Evolutionary conservation across 2,888 invertebrate species (phyloP), one percentile per base, ranked within the genome.

Genomic region (Polyploca ridens): DNA sequence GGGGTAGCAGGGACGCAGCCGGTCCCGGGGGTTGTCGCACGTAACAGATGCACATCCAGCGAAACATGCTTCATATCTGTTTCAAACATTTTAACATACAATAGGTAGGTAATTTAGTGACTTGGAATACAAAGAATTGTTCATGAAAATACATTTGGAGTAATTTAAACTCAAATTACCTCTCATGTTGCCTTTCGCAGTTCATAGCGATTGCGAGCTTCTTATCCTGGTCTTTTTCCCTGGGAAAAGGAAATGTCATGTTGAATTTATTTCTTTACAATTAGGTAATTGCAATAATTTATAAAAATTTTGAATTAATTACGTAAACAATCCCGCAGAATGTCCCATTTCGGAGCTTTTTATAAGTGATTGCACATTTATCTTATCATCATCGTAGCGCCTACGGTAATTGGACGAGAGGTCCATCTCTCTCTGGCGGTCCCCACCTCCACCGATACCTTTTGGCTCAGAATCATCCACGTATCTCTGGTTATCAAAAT

Each of bases 1-100:
- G 1, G 94, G 94, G 78, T 93, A 94, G 83, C 93, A 93, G 13
- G 93, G 91, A 3, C 89, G 91, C 77, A 93, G 79, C 4, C 93
- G 83, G 68, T 93, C 93, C 16, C 90, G 88, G 0, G 93, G 93
- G 78, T 94, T 94, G 84, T 94, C 93, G 66, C 93, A 94, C 7
- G 89, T 86, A 67, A 93, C 88, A 6, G 93, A 85, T 1, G 93
- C 92, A 68, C 93, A 94, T 0, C 93, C 93, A 61, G 92, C 88
- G 74, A 94, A 94, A 67, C 93, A 94, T 0, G 88, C 78, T 72
- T 94, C 93, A 70, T 87, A 94, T 66, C 93, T 90, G 68, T 41
- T 13, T 13, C 13, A 41, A 41, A 41, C 5, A 62, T 19, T 7
- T 19, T 35, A 6, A 6, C 35, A 35, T 6, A 6, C 35, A 27